phyloP scores from a whole-genome alignment of 2,113 vertebrate species.

The Heteronetta atricapilla region DNA sequence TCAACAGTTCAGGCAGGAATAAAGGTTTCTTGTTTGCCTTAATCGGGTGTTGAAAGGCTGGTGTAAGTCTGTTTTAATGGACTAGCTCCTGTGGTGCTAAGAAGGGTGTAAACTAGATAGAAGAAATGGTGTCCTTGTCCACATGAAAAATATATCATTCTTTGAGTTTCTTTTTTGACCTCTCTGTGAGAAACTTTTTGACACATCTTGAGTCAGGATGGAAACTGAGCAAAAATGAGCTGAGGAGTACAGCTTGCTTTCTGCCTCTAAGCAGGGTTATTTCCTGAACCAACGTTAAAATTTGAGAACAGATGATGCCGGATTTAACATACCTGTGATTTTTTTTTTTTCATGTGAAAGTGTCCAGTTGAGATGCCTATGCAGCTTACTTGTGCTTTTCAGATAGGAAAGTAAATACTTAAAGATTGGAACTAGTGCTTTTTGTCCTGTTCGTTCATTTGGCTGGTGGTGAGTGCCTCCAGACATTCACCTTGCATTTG shows the following conservation, averaged over 20 bases:
- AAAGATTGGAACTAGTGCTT: not conserved
- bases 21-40: not conserved
- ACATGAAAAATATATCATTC: not conserved
- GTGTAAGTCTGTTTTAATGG: not conserved
- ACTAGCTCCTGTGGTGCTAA: not conserved
- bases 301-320: not conserved
- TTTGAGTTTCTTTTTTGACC: not conserved
- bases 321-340: not conserved
- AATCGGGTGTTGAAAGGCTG: not conserved
- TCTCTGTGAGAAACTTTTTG: not conserved
- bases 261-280: not conserved
- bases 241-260: not conserved
- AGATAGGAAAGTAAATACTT: not conserved
- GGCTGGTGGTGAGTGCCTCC: not conserved
- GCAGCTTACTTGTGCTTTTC: not conserved
- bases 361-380: not conserved
- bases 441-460: not conserved
- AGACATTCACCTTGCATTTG: not conserved
- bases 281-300: not conserved
- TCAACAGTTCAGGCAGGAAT: not conserved
- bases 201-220: accelerated
- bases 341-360: not conserved
- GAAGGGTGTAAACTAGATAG: not conserved
- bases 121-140: not conserved
- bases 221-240: not conserved